Base-by-base conservation (phyloP, 2,888 invertebrate species). In the Disparrhopalites patrizii region DNA sequence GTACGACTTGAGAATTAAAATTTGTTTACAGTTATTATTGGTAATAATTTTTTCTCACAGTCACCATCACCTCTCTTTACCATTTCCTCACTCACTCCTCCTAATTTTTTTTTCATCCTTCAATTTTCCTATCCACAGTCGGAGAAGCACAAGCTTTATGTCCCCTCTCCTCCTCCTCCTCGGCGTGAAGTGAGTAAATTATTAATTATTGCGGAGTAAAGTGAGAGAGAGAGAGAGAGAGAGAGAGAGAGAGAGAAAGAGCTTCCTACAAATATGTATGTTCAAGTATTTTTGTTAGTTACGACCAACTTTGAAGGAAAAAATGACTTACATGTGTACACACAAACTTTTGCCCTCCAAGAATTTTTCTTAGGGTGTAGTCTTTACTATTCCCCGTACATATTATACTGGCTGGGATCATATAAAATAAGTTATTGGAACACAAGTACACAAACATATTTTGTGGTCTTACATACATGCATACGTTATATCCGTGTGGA, bases 21-120 rank as follows among this genome's bases (percentile, higher is more conserved):
- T 60, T 60, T 61, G 61, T 61, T 61, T 61, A 61, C 61, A 61
- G 61, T 61, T 60, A 60, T 54, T 54, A 47, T 31, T 18, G 51
- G 28, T 28, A 51, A 50, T 61, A 52, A 61, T 61, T 30, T 54
- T 28, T 54, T 28, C 31, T 25, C n/a, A 8, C 47, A 23, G 20
- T 13, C 36, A 7, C 36, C 36, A 36, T 36, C 15, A 15, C 36
- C 15, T 36, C 8, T 10, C 15, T 36, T 36, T 36, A n/a, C n/a
- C 15, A 36, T 36, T 36, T 15, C 36, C 15, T 15, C 36, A 36
- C 25, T 47, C 23, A 2, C 47, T 25, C 25, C 20, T 3, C 5
- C 47, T 47, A 23, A 20, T 23, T 20, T n/a, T 10, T 10, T 20
- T n/a, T 20, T 5, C n/a, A 5, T 20, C 15, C 15, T 5, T n/a